These are phyloP conservation scores for Centropyge bicolor DNA, from an alignment of 2,797 vertebrate genomes.

Conservation along the genomic window DNA sequence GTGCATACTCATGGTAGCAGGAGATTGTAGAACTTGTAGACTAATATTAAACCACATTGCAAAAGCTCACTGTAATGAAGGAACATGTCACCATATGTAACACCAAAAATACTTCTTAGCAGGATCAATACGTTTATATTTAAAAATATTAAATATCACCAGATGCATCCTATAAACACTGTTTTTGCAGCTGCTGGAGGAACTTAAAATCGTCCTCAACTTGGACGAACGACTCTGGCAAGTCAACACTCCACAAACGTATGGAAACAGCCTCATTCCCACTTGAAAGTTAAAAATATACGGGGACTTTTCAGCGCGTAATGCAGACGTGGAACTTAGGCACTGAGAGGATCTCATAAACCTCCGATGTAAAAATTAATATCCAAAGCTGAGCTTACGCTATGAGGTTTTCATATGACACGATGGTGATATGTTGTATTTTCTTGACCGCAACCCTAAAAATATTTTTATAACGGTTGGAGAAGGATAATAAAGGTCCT, in stretches of 20 bases:
- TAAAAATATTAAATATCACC: not conserved
- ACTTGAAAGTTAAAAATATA: constrained; percentile 48
- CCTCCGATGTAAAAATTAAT: constrained; percentile 60
- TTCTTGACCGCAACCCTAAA: constrained; percentile 67
- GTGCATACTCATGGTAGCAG: not conserved
- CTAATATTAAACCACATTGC: not conserved
- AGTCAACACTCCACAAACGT: constrained; percentile 35
- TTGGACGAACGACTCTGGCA: constrained; percentile 19
- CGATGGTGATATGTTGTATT: constrained; percentile 67
- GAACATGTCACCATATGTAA: no score
- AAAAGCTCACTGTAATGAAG: not conserved
- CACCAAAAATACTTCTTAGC: not conserved
- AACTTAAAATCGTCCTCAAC: constrained; percentile 16
- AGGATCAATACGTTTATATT: not conserved
- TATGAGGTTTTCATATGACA: constrained; percentile 69
- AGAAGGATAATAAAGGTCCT: constrained; percentile 70
- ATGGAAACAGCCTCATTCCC: constrained; percentile 44
- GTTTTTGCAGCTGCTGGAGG: not conserved
- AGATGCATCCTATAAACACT: constrained; percentile 1
- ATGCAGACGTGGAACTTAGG: constrained; percentile 61
- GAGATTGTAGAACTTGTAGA: not conserved
- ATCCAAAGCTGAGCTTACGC: constrained; percentile 57
- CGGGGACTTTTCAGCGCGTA: constrained; percentile 19
- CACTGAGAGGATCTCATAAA: constrained; percentile 59
- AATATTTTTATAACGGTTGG: constrained; percentile 74